Conservation (phyloP, 2,888 invertebrate genomes). For the Pseudococcus longispinus region DNA sequence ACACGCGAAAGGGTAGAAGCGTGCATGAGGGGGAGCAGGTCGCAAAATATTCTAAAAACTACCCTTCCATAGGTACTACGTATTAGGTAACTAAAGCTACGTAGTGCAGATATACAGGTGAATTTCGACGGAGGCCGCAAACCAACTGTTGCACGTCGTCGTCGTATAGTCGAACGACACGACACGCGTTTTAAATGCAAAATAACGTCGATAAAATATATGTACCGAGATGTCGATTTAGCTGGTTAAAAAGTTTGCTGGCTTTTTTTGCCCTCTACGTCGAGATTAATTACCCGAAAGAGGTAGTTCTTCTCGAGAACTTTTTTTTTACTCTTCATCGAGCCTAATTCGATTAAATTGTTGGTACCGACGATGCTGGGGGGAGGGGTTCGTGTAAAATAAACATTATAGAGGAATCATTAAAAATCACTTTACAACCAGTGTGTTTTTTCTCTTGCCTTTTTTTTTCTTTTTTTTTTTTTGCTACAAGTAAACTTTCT, state of each 20-base stretch:
- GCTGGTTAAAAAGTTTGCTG: background rate
- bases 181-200: conserved; percentile 14
- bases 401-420: background rate
- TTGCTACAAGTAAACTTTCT: conserved; percentile 1
- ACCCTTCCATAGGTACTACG: background rate
- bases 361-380: background rate
- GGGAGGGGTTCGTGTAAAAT: background rate
- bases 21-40: background rate
- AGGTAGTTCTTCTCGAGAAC: background rate
- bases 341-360: background rate
- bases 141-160: background rate
- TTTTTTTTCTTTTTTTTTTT: background rate
- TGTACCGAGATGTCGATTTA: background rate
- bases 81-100: too few relatives aligned
- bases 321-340: background rate
- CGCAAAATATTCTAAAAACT: background rate
- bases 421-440: conserved; percentile 22
- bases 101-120: background rate
- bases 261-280: background rate
- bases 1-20: background rate
- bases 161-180: background rate
- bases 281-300: conserved; percentile 8
- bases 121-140: background rate
- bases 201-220: conserved; percentile 1
- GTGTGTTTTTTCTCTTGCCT: background rate